A percentile compares a stretch with the other conserved stretches of the same genome.
Conservation (phyloP, 2,113 vertebrate species). For the Ariopsis seemanni region DNA sequence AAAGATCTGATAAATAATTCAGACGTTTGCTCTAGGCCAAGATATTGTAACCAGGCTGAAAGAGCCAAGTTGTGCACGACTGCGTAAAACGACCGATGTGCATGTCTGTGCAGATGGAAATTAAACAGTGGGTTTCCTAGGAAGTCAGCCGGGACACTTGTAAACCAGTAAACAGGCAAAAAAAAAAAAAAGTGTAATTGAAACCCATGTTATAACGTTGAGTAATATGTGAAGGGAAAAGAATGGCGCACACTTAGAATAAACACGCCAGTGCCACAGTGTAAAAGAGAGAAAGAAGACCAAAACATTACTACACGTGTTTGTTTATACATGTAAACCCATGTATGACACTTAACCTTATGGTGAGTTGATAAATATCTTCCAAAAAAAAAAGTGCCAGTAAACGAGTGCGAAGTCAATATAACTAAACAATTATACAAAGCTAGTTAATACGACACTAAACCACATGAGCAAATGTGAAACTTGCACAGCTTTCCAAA, state of each 20-base stretch:
- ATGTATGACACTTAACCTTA: background rate
- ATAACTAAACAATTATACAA: background rate
- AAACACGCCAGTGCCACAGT: background rate
- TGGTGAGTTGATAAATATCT: background rate
- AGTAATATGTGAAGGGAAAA: background rate
- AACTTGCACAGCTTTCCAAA: background rate
- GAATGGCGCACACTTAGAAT: background rate
- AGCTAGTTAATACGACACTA: background rate
- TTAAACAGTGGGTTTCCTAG: background rate
- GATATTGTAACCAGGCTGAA: background rate
- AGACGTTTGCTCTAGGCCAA: background rate
- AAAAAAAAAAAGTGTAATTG: too few species aligned
- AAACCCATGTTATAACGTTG: background rate
- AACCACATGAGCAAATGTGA: background rate
- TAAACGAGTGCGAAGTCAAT: background rate
- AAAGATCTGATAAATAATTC: conserved; percentile 1
- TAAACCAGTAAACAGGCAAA: background rate
- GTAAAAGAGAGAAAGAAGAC: background rate
- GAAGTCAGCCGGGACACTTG: background rate
- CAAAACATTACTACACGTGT: background rate
- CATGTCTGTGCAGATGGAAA: conserved; percentile 6
- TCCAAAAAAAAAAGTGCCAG: background rate
- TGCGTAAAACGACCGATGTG: background rate
- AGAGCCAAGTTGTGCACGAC: background rate
- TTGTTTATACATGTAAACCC: background rate